Evolutionary conservation across 2,113 vertebrate genomes (phyloP).

Genomic region (Planiliza haematocheilus): DNA sequence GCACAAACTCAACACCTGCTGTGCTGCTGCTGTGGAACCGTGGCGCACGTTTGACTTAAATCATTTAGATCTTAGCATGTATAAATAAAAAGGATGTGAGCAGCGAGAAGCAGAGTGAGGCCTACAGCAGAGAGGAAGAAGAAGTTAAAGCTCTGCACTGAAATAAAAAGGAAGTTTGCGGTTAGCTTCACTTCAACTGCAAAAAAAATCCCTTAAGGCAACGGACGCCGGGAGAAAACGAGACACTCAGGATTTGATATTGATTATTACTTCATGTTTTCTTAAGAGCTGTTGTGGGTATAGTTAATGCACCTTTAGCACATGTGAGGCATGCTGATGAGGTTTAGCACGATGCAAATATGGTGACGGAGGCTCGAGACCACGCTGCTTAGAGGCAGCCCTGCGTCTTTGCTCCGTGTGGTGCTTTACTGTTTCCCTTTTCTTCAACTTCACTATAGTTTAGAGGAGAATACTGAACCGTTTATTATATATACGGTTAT

Average conservation of each 20-base stretch:
- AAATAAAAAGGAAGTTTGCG: slow-evolving; percentile 69
- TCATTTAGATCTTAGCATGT: background rate
- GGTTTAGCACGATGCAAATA: background rate
- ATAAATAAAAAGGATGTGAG: background rate
- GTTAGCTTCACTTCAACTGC: slow-evolving; percentile 53
- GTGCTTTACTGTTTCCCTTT: no score
- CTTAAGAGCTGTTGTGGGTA: no score
- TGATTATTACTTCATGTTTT: background rate
- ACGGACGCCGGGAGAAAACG: background rate
- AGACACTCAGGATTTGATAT: background rate
- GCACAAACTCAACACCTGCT: background rate
- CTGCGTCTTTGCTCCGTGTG: background rate
- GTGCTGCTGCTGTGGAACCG: background rate
- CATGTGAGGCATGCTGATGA: background rate
- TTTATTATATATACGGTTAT: no score
- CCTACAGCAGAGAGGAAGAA: slow-evolving; percentile 30
- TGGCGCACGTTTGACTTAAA: background rate
- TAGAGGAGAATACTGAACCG: no score
- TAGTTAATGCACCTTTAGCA: background rate
- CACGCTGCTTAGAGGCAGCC: background rate
- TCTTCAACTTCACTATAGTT: no score
- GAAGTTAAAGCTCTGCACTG: slow-evolving; percentile 55
- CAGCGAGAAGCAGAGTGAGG: slow-evolving; percentile 14
- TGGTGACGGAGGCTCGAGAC: no score
- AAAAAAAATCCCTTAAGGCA: background rate